phyloP scores from a whole-genome alignment of 2,113 vertebrate species.

The Struthio camelus region DNA sequence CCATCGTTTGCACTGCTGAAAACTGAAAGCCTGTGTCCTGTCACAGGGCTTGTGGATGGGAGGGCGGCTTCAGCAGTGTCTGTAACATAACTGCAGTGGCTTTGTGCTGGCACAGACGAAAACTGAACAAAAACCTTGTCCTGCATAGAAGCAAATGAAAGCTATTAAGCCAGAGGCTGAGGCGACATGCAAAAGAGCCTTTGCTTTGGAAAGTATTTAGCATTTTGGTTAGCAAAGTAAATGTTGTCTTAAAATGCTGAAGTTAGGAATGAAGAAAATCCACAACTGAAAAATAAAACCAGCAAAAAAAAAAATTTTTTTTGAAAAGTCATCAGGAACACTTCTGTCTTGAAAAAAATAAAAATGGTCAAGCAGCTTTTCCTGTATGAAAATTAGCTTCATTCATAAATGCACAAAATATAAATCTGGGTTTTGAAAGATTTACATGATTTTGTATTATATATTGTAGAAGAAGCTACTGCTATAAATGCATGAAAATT shows the following conservation, averaged over 20 bases:
- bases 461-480: slow-evolving; percentile 8
- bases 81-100: neutral
- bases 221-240: neutral
- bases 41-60: neutral
- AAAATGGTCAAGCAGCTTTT: slow-evolving; percentile 18
- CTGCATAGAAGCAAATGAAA: neutral
- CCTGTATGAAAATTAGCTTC: slow-evolving; percentile 26
- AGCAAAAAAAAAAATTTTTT: neutral
- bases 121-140: neutral
- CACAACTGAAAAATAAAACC: neutral
- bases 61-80: neutral
- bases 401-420: slow-evolving; percentile 41
- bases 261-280: neutral
- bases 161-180: neutral
- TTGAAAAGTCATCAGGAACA: neutral
- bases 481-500: neutral
- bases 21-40: neutral
- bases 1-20: neutral
- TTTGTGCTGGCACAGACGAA: neutral
- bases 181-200: neutral
- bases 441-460: slow-evolving; percentile 33
- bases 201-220: neutral
- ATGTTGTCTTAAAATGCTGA: neutral
- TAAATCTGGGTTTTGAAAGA: slow-evolving; percentile 17
- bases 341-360: neutral